Conservation (phyloP, 2,113 vertebrate species). For the Chloropsis hardwickii region DNA sequence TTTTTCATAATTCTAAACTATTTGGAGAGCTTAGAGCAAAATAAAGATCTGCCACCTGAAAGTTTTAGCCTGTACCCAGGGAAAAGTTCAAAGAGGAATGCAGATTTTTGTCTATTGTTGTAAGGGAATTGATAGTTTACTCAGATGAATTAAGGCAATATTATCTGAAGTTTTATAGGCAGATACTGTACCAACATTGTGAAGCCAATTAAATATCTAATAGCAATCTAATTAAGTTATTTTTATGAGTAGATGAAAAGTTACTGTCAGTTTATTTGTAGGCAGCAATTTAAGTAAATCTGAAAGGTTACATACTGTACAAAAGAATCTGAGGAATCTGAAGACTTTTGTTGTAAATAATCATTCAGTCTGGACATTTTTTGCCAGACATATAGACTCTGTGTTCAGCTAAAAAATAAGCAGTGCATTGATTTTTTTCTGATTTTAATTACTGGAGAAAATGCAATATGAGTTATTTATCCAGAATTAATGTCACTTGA, state of each 20-base stretch:
- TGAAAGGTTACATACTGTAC: not conserved
- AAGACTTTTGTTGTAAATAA: not conserved
- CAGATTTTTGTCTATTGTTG: conserved; percentile 14
- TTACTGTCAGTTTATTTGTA: conserved; percentile 24
- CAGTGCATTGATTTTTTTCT: not conserved
- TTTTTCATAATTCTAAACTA: not conserved
- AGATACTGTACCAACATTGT: not conserved
- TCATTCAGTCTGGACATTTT: not conserved
- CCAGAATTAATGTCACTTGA: not conserved
- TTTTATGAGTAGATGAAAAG: conserved; percentile 11
- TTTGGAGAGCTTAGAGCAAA: not conserved
- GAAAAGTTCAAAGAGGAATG: not conserved
- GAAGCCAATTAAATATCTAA: conserved; percentile 30
- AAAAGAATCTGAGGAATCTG: not conserved
- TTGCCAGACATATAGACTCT: not conserved
- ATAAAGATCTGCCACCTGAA: not conserved
- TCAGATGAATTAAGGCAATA: conserved; percentile 17
- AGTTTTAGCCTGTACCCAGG: not conserved
- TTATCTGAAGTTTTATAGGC: conserved; percentile 4
- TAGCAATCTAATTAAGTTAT: conserved; percentile 11
- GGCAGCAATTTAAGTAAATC: not conserved
- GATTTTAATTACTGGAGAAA: not conserved
- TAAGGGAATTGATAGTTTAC: conserved; percentile 26
- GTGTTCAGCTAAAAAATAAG: not conserved
- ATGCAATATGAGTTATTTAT: not conserved